Percentiles rank a stretch among this genome's conserved stretches.
Evolutionary conservation across 92 coral and sea anemone species (phyloP).

Genomic region (Paramuricea clavata): DNA sequence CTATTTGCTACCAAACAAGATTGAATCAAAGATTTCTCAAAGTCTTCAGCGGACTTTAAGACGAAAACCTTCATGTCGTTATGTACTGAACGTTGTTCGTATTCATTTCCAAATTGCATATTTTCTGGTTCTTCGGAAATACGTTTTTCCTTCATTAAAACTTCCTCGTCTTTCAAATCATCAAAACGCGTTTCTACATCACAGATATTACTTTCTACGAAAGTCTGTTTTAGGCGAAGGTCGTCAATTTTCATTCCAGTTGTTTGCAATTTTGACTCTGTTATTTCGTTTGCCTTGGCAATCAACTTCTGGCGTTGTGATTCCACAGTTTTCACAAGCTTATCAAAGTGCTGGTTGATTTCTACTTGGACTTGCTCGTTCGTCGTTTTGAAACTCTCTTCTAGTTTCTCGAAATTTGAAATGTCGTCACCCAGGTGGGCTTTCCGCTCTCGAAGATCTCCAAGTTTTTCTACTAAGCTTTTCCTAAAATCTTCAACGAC

Average conservation of each 20-base stretch:
- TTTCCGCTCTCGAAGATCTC: neutral
- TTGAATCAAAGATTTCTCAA: neutral
- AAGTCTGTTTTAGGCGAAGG: neutral
- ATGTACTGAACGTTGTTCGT: neutral
- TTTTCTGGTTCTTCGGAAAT: neutral
- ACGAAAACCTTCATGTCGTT: neutral
- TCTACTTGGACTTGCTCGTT: neutral
- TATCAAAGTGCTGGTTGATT: neutral
- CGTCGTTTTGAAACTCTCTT: too few species aligned
- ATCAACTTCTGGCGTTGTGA: neutral
- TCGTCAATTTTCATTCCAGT: neutral
- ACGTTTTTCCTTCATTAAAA: neutral
- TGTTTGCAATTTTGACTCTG: neutral
- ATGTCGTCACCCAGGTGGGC: neutral
- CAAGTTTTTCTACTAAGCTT: neutral
- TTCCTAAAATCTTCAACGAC: neutral
- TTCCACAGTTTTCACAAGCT: neutral
- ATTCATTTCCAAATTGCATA: neutral
- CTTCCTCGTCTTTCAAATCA: neutral
- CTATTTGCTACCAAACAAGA: neutral
- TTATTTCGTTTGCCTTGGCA: neutral
- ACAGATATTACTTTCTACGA: neutral
- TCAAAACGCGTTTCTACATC: neutral
- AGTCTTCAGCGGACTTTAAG: neutral
- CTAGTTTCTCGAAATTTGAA: neutral